Evolutionary conservation across 2,888 invertebrate species (phyloP).

Genomic region (Catocala nupta): DNA sequence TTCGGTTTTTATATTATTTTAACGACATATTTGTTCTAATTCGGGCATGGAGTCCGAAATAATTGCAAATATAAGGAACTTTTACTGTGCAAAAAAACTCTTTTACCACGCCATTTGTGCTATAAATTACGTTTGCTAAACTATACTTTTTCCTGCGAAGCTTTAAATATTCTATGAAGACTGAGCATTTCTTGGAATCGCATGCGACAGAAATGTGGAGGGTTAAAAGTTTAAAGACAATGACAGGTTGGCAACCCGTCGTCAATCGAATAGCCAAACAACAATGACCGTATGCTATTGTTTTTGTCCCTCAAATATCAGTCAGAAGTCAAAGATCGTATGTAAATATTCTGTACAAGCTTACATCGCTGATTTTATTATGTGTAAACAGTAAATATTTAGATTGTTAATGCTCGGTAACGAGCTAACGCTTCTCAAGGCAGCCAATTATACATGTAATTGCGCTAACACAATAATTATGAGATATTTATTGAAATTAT

Average conservation of each 20-base stretch:
- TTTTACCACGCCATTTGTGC: too few species aligned
- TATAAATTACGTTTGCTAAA: too few species aligned
- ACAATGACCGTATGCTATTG: neutral
- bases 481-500: neutral
- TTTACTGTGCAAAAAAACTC: too few species aligned
- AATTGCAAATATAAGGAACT: too few species aligned
- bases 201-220: conserved; percentile 14
- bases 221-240: conserved; percentile 13
- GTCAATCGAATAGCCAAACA: neutral
- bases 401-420: neutral
- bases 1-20: too few species aligned
- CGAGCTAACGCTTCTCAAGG: conserved; percentile 2
- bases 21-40: too few species aligned
- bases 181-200: conserved; percentile 11
- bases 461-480: neutral
- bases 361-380: conserved; percentile 1
- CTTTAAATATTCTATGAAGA: neutral
- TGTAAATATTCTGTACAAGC: neutral
- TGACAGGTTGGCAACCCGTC: conserved; percentile 10
- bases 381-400: conserved; percentile 6
- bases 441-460: neutral
- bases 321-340: neutral
- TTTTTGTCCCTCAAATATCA: neutral
- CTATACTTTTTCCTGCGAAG: too few species aligned
- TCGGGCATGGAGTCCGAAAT: too few species aligned